These are phyloP conservation scores for Sphaeramia orbicularis DNA, from an alignment of 2,797 vertebrate genomes.

Conservation along the genomic window DNA sequence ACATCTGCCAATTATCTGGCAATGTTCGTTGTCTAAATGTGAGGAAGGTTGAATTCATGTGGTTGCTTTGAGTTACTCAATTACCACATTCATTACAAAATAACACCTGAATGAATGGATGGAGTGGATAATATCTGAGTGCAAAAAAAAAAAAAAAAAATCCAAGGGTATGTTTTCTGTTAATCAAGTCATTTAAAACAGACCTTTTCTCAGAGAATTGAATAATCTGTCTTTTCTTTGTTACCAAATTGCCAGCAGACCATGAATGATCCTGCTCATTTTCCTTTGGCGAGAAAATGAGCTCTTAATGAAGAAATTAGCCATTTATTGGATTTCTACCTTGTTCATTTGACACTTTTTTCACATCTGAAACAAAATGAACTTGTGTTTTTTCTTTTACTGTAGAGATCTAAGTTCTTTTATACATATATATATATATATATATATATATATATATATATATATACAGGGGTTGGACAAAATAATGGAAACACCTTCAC, in stretches of 20 bases:
- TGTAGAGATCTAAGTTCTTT: neutral
- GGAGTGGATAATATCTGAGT: constrained; percentile 17
- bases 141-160: constrained; percentile 13
- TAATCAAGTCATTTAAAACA: constrained; percentile 56
- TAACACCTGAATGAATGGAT: constrained; percentile 8
- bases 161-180: constrained; percentile 34
- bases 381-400: neutral
- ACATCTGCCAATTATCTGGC: neutral
- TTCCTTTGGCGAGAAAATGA: constrained; percentile 49
- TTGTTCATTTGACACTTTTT: constrained; percentile 40
- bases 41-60: constrained; percentile 8
- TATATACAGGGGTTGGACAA: too few relatives aligned
- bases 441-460: too few relatives aligned
- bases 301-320: constrained; percentile 64
- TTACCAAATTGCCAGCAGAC: constrained; percentile 42
- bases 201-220: constrained; percentile 23
- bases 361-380: constrained; percentile 1
- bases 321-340: constrained; percentile 50
- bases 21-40: neutral
- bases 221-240: constrained; percentile 45
- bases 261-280: constrained; percentile 54
- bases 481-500: too few relatives aligned
- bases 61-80: neutral
- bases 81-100: constrained; percentile 14
- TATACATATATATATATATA: too few relatives aligned